Conservation (phyloP, 2,888 invertebrate species). For the Tinea trinotella region DNA sequence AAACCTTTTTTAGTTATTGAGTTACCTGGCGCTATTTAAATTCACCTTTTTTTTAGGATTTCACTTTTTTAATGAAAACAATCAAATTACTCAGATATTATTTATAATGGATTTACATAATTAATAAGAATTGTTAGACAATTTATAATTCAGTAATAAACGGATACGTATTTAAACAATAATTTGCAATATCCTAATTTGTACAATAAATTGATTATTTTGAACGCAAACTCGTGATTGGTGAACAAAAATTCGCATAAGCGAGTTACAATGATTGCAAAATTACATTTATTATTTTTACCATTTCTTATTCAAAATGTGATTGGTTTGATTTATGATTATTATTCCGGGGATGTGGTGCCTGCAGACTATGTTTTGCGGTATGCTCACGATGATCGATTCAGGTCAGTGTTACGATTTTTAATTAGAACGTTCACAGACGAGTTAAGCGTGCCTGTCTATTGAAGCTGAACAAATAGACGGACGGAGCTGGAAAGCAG, state of each 20-base stretch:
- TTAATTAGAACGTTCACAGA: too few species aligned
- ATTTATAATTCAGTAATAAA: neutral
- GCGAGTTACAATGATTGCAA: conserved; percentile 2
- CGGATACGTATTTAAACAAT: neutral
- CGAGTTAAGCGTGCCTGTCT: too few species aligned
- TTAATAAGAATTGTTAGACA: too few species aligned
- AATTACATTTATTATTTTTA: conserved; percentile 1
- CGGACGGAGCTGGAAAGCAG: too few species aligned
- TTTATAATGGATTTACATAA: too few species aligned
- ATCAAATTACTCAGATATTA: too few species aligned
- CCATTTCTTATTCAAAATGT: conserved; percentile 8
- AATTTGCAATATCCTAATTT: neutral
- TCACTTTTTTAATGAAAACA: too few species aligned
- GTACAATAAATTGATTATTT: neutral
- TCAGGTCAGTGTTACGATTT: conserved; percentile 7
- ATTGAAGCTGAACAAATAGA: too few species aligned
- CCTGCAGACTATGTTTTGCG: conserved; percentile 2
- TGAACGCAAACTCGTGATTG: neutral
- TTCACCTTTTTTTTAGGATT: too few species aligned
- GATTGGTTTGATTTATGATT: conserved; percentile 9
- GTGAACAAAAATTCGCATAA: too few species aligned
- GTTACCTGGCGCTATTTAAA: too few species aligned
- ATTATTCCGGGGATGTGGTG: conserved; percentile 1
- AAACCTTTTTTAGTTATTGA: too few species aligned
- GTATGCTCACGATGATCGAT: neutral